Percentiles rank a stretch among this genome's conserved stretches.
phyloP scores from a whole-genome alignment of 1,140 invertebrate species.

The Drosophila trapezifrons region DNA sequence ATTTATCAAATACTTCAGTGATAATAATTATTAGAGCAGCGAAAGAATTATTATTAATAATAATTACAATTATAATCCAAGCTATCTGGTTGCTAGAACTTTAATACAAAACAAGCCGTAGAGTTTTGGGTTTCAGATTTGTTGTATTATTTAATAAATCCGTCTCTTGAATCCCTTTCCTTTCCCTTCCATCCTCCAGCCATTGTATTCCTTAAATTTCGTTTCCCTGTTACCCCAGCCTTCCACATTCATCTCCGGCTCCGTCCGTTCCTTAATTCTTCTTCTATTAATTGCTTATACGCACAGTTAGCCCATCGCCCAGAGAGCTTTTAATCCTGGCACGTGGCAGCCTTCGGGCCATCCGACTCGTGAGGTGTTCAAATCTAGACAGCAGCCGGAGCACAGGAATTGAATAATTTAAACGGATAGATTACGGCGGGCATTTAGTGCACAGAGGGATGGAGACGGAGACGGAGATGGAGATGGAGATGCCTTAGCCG shows the following conservation, averaged over 20 bases:
- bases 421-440: constrained; percentile 41
- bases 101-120: too few species aligned
- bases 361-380: constrained; percentile 29
- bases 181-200: too few species aligned
- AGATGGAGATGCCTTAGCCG: constrained; percentile 21
- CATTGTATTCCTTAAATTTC: background rate
- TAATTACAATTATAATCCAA: too few species aligned
- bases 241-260: background rate
- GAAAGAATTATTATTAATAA: too few species aligned
- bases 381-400: constrained; percentile 30
- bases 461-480: background rate
- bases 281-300: constrained; percentile 45
- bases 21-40: too few species aligned
- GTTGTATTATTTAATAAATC: background rate
- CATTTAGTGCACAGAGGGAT: constrained; percentile 10
- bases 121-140: too few species aligned
- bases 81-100: too few species aligned
- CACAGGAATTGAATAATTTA: constrained; percentile 48
- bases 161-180: background rate
- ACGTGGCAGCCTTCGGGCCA: constrained; percentile 36
- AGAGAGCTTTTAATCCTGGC: constrained; percentile 46
- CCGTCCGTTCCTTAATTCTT: constrained; percentile 8
- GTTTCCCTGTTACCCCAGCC: background rate
- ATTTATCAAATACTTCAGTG: too few species aligned
- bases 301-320: constrained; percentile 35